Conservation (phyloP, 2,797 vertebrate species). For the Myotis planiceps region DNA sequence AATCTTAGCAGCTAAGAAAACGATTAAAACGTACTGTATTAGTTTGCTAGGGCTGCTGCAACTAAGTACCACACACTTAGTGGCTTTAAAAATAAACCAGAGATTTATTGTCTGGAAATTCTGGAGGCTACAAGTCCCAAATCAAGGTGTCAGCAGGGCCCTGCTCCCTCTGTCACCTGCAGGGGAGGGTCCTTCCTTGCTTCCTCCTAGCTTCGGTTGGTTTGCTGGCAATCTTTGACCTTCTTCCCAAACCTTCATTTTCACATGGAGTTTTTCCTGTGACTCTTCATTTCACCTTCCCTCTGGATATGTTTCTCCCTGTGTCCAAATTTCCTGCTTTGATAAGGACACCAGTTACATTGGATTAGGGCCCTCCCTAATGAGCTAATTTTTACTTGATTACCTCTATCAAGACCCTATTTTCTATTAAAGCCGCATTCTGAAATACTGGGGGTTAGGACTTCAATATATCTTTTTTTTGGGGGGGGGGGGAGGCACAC, state of each 20-base stretch:
- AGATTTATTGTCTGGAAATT: background rate
- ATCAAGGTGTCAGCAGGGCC: background rate
- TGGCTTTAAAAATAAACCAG: background rate
- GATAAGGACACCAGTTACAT: background rate
- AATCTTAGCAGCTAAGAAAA: background rate
- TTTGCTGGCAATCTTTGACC: too few relatives aligned
- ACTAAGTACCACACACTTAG: background rate
- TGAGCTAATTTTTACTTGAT: background rate
- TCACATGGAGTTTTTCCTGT: background rate
- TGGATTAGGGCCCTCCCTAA: background rate
- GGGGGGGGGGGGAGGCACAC: background rate
- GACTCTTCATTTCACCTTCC: background rate
- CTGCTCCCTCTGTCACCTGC: background rate
- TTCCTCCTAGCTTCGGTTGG: background rate
- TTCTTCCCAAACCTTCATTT: background rate
- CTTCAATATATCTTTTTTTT: background rate
- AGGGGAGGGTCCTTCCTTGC: background rate
- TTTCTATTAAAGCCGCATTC: background rate
- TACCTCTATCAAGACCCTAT: background rate
- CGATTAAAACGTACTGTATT: background rate
- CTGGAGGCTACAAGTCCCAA: background rate
- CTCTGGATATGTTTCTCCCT: background rate
- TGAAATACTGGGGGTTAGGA: background rate
- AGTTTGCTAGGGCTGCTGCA: background rate
- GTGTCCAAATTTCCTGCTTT: background rate